Evolutionary conservation across 2,797 vertebrate genomes (phyloP), one percentile per base, ranked within the genome.

Genomic region (Phrynocephalus guinanensis): DNA sequence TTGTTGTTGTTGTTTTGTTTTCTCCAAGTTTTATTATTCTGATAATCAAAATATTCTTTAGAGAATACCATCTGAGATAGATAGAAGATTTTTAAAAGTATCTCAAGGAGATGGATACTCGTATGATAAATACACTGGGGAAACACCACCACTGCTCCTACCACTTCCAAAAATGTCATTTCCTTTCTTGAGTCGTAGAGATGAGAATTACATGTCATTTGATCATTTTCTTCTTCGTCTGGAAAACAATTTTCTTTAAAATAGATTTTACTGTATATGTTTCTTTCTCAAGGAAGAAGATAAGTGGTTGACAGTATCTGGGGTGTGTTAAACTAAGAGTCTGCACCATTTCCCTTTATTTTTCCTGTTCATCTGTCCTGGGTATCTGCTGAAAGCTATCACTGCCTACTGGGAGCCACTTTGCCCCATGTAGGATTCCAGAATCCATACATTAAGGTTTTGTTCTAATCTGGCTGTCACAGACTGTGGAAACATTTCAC

Each of bases 161-260:
- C 79, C 33, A 78, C 50, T 63, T 48, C 6, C 24, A 72, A 71
- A 75, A 50, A 44, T 52, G 48, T 15, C 16, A n/a, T 60, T 88
- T 83, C 77, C 44, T 52, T 80, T 38, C 82, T 67, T 50, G 60
- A 67, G 77, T 22, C 52, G 28, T 28, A 66, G 72, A 80, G 60
- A 52, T 13, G 67, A 38, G 70, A 66, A 80, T 73, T 79, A 22
- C 4, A 81, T 73, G 52, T 33, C 70, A 67, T 85, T 85, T 88
- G 56, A 80, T 70, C 84, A 30, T 79, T 87, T 81, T 82, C 38
- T 71, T n/a, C 33, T 63, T 13, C 22, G 44, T 6, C 87, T 38
- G 44, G 38, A 73, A 80, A 83, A 20, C 77, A 80, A 75, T 85
- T 84, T 73, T 80, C 70, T 80, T 79, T 73, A 75, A 88, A 84